Percentiles rank a stretch among this genome's conserved stretches.
Conservation (phyloP, 2,113 vertebrate genomes). For the Plestiodon gilberti region DNA sequence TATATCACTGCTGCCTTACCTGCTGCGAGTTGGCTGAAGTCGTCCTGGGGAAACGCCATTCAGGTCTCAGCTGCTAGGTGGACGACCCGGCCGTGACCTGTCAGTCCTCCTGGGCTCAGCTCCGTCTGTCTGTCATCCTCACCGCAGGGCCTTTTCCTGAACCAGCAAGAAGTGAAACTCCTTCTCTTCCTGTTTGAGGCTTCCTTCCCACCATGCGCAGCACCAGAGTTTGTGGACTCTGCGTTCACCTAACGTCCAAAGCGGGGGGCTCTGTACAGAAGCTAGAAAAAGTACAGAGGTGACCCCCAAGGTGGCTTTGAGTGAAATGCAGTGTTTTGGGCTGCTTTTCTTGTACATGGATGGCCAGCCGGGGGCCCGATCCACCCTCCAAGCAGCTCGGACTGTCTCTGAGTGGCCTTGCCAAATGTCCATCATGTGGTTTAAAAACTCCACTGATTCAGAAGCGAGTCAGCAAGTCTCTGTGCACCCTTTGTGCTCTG, state of each 20-base stretch:
- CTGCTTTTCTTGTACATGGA: not conserved
- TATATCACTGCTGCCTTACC: no score
- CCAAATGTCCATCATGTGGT: not conserved
- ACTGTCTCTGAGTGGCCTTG: not conserved
- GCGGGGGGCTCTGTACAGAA: not conserved
- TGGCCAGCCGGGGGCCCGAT: not conserved
- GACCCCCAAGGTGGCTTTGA: no score
- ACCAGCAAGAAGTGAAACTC: not conserved
- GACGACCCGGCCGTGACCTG: accelerated
- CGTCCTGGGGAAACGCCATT: no score
- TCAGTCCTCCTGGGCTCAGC: no score
- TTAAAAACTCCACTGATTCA: not conserved
- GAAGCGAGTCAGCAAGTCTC: no score
- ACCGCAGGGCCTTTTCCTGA: not conserved
- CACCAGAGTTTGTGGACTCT: no score
- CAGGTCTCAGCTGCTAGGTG: not conserved
- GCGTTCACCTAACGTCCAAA: not conserved
- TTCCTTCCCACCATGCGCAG: no score
- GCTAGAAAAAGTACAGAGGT: not conserved
- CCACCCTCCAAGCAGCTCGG: not conserved
- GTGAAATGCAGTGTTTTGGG: not conserved
- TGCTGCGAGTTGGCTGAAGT: no score
- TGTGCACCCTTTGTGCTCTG: no score
- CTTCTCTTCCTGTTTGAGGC: not conserved
- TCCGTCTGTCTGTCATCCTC: not conserved